phyloP scores from a whole-genome alignment of 2,797 vertebrate species.

The Labroides dimidiatus region DNA sequence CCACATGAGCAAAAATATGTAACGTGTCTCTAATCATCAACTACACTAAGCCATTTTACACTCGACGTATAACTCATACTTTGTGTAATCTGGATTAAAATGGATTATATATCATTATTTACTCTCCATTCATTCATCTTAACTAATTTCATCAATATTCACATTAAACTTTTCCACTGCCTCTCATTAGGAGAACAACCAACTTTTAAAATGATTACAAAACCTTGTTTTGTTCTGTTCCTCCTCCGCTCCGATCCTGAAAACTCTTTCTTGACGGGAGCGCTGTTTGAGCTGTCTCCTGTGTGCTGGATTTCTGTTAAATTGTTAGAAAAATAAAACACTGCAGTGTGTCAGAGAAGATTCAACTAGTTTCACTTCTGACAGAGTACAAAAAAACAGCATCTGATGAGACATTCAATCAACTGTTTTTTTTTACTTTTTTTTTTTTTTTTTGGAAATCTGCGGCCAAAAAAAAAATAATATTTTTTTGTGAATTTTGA shows the following conservation, averaged over 20 bases:
- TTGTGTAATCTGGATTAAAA: constrained; percentile 25
- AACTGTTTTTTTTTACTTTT: not conserved
- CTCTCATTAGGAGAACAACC: not conserved
- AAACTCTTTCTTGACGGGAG: not conserved
- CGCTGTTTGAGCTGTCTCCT: not conserved
- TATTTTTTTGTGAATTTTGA: not conserved
- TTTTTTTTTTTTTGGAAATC: not conserved
- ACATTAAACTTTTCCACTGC: not conserved
- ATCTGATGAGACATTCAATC: not conserved
- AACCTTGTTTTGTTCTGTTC: constrained; percentile 9
- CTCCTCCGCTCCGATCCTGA: not conserved
- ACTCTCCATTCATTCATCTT: not conserved
- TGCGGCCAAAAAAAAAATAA: not conserved
- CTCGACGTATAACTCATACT: not conserved
- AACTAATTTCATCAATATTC: not conserved
- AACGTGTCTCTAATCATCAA: constrained; percentile 37
- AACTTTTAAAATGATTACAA: constrained; percentile 6
- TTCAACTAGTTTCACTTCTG: constrained; percentile 23
- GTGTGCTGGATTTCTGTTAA: constrained; percentile 13
- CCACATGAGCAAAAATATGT: constrained; percentile 33
- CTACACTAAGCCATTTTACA: constrained; percentile 36
- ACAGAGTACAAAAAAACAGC: not conserved
- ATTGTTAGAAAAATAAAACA: constrained; percentile 14
- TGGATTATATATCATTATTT: constrained; percentile 18
- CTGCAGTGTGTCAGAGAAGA: constrained; percentile 11